These are phyloP conservation scores for Setophaga petechia DNA, from an alignment of 2,113 vertebrate genomes.

Conservation along the genomic window DNA sequence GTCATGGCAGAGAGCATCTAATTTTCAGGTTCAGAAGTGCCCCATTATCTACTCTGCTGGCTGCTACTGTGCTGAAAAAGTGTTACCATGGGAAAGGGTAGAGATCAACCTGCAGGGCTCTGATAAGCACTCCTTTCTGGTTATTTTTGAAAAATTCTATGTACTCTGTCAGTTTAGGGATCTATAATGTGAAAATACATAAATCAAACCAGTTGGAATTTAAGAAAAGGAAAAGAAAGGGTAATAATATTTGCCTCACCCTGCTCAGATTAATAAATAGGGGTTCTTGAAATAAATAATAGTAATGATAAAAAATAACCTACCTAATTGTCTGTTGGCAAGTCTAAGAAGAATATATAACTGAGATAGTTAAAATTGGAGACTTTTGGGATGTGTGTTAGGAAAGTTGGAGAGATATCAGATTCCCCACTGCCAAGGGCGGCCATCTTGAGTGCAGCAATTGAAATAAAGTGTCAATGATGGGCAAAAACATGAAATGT, in stretches of 20 bases:
- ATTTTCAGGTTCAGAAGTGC: conserved; percentile 57
- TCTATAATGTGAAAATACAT: neutral
- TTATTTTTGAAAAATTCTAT: conserved; percentile 15
- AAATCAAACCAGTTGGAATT: neutral
- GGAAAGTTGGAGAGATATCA: neutral
- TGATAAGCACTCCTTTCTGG: conserved; percentile 31
- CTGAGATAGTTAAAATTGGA: neutral
- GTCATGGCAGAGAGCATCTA: conserved; percentile 25
- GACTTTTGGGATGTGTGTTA: neutral
- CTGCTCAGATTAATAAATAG: neutral
- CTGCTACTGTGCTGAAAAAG: conserved; percentile 33
- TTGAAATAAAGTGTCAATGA: neutral
- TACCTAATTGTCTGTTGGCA: neutral
- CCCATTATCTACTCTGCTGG: conserved; percentile 47
- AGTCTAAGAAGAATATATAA: neutral
- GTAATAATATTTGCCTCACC: rapidly evolving
- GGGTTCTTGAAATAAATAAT: neutral
- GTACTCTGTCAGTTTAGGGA: neutral
- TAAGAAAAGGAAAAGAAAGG: neutral
- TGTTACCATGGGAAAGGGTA: conserved; percentile 45
- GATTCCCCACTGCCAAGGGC: neutral
- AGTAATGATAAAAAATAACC: neutral
- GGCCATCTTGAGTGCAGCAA: neutral
- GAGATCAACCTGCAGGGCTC: conserved; percentile 37
- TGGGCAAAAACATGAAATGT: neutral